Conservation (phyloP, 2,113 vertebrate species). For the Micronycteris hirsuta region DNA sequence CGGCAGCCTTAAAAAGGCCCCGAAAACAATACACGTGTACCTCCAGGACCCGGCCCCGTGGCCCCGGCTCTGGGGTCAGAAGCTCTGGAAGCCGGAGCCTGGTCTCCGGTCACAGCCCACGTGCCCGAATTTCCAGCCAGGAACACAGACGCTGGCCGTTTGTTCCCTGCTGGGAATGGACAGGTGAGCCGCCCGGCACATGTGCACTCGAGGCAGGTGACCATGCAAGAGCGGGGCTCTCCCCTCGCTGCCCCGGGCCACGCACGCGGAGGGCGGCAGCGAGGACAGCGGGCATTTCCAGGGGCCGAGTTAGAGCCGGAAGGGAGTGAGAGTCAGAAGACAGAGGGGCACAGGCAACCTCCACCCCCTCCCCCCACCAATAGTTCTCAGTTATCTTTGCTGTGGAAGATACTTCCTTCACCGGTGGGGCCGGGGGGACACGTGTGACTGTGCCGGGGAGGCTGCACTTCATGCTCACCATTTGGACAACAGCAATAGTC, state of each 20-base stretch:
- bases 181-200: too few relatives aligned
- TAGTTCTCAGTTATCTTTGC: neutral
- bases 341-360: neutral
- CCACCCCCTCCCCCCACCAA: fast-evolving
- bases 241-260: neutral
- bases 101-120: neutral
- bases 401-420: neutral
- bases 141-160: neutral
- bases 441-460: fast-evolving
- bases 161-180: neutral
- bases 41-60: neutral
- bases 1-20: fast-evolving
- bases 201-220: fast-evolving
- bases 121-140: neutral
- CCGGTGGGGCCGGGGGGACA: neutral
- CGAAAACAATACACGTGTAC: fast-evolving
- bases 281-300: neutral
- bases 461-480: neutral
- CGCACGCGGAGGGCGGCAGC: too few relatives aligned
- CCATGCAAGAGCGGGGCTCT: too few relatives aligned
- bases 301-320: neutral
- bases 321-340: too few relatives aligned
- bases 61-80: neutral
- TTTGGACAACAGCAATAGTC: neutral
- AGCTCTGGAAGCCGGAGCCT: neutral